Evolutionary conservation across 2,888 invertebrate genomes (phyloP).

Genomic region (Diogma glabrata): DNA sequence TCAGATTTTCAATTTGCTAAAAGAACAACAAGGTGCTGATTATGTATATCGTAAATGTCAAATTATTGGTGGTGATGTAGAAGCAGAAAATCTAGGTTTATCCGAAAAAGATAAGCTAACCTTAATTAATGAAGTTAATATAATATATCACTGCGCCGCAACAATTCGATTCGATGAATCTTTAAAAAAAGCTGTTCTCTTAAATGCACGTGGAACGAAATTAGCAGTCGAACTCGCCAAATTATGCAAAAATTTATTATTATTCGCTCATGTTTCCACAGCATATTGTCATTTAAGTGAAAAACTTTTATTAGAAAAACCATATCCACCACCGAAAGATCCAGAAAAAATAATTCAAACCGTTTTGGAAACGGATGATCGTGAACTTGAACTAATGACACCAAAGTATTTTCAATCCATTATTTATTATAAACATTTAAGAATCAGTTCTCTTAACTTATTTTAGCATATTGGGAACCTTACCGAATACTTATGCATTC

Average conservation of each 20-base stretch:
- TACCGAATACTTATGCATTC: slow-evolving; percentile 89
- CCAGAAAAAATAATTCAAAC: slow-evolving; percentile 63
- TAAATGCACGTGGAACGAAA: slow-evolving; percentile 88
- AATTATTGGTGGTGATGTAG: slow-evolving; percentile 63
- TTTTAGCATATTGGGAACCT: slow-evolving; percentile 53
- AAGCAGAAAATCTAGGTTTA: slow-evolving; percentile 54
- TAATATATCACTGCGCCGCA: slow-evolving; percentile 78
- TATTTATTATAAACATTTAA: not conserved
- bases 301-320: slow-evolving; percentile 66
- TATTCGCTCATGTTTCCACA: slow-evolving; percentile 74
- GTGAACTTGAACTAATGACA: slow-evolving; percentile 51
- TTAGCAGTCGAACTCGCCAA: slow-evolving; percentile 74
- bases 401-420: slow-evolving; percentile 37
- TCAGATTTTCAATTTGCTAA: slow-evolving; percentile 67
- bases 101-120: slow-evolving; percentile 50
- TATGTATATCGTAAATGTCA: slow-evolving; percentile 53
- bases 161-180: slow-evolving; percentile 80
- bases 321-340: slow-evolving; percentile 74
- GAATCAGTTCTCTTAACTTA: slow-evolving; percentile 7
- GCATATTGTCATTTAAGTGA: slow-evolving; percentile 84
- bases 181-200: slow-evolving; percentile 73
- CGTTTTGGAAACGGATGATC: slow-evolving; percentile 68
- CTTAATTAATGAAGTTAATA: slow-evolving; percentile 55
- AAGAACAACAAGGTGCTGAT: slow-evolving; percentile 48
- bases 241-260: slow-evolving; percentile 59